Evolutionary conservation across 1,140 invertebrate genomes (phyloP).

Genomic region (Tetragonula clypearis): DNA sequence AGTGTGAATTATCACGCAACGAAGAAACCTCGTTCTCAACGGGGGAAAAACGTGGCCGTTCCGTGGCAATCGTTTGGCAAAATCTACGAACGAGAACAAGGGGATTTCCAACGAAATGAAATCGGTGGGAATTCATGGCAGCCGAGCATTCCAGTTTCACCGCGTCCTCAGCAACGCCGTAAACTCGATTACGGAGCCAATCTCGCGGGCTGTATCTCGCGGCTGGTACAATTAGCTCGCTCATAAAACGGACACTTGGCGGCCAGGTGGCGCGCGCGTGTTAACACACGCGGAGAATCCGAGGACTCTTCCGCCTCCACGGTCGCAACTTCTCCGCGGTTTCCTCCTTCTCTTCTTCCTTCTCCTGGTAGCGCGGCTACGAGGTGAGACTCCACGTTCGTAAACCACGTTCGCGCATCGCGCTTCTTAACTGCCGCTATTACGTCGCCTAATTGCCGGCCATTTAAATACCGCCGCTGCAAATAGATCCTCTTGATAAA

Average conservation of each 20-base stretch:
- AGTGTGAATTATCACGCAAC: too few species aligned
- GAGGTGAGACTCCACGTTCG: conserved; percentile 40
- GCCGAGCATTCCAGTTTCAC: not conserved
- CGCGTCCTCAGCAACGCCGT: conserved; percentile 44
- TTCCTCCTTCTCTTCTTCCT: not conserved
- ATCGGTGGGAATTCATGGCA: not conserved
- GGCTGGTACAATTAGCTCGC: conserved; percentile 64
- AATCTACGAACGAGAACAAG: not conserved
- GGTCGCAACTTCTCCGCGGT: conserved; percentile 21
- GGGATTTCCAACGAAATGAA: not conserved
- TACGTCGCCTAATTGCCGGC: conserved; percentile 70
- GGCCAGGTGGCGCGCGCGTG: conserved; percentile 61
- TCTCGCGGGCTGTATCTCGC: conserved; percentile 51
- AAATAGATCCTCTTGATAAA: conserved; percentile 58
- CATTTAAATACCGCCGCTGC: conserved; percentile 67
- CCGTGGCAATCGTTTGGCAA: not conserved
- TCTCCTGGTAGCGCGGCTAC: not conserved
- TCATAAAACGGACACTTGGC: conserved; percentile 63
- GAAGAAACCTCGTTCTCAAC: not conserved
- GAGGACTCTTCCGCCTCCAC: conserved; percentile 13
- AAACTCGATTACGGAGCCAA: conserved; percentile 67
- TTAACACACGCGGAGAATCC: conserved; percentile 65
- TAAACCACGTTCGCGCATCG: conserved; percentile 33
- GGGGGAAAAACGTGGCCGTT: not conserved
- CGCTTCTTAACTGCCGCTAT: conserved; percentile 66